A percentile compares a stretch with the other conserved stretches of the same genome.
Evolutionary conservation across 2,797 vertebrate genomes (phyloP).

Genomic region (Etheostoma perlongum): DNA sequence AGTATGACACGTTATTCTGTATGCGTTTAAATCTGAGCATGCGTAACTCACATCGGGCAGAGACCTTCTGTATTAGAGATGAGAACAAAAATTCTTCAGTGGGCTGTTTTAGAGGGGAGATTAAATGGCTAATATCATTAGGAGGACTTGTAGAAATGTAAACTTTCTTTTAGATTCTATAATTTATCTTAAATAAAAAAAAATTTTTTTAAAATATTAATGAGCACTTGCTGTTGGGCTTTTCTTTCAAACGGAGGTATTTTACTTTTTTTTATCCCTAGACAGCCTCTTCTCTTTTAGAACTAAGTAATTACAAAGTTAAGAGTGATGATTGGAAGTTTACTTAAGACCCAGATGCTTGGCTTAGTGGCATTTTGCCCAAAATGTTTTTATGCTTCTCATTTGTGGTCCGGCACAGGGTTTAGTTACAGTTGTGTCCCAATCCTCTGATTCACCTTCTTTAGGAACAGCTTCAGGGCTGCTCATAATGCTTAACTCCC

Average conservation of each 20-base stretch:
- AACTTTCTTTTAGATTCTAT: conserved; percentile 28
- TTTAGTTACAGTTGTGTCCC: conserved; percentile 85
- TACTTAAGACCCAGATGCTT: conserved; percentile 80
- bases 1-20: too few relatives aligned
- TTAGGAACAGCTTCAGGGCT: conserved; percentile 83
- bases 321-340: conserved; percentile 79
- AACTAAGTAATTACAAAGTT: conserved; percentile 76
- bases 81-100: too few relatives aligned
- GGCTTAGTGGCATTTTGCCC: conserved; percentile 82
- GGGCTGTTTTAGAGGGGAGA: too few relatives aligned
- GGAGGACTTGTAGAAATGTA: neutral
- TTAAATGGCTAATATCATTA: too few relatives aligned
- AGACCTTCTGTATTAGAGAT: too few relatives aligned
- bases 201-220: neutral
- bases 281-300: conserved; percentile 61
- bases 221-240: conserved; percentile 35
- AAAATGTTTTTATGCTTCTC: conserved; percentile 78
- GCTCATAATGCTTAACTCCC: conserved; percentile 82
- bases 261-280: conserved; percentile 39
- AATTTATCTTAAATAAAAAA: conserved; percentile 8
- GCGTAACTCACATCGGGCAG: too few relatives aligned
- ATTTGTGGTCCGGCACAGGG: conserved; percentile 81
- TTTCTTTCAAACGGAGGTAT: conserved; percentile 55
- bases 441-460: conserved; percentile 87
- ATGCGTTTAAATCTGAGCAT: too few relatives aligned